phyloP scores from a whole-genome alignment of 2,113 vertebrate species.

The Opisthocomus hoazin region DNA sequence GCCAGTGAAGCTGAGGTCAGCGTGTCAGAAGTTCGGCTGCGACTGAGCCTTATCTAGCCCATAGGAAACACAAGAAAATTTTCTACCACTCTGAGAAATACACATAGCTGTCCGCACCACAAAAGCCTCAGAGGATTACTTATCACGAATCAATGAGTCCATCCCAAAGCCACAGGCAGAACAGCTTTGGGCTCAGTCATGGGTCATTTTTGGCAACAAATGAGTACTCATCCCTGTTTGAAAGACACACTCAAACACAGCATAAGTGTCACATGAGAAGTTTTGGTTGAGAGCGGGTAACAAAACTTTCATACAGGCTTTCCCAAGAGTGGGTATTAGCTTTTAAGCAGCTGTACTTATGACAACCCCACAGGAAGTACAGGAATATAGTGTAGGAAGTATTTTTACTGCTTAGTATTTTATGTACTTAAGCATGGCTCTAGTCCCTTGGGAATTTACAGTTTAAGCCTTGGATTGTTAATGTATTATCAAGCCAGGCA shows the following conservation, averaged over 20 bases:
- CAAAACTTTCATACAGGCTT: neutral
- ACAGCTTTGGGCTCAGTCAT: neutral
- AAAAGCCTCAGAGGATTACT: neutral
- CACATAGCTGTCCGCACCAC: neutral
- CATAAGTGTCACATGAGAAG: neutral
- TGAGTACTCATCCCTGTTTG: neutral
- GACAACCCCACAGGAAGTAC: neutral
- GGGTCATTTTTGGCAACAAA: neutral
- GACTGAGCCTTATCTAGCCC: neutral
- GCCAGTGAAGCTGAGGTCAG: neutral
- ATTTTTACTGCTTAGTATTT: neutral
- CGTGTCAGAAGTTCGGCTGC: neutral
- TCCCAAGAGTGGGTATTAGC: neutral
- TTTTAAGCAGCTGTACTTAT: neutral
- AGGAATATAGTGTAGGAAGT: neutral
- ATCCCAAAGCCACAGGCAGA: neutral
- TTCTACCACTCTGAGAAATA: neutral
- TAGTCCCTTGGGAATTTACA: neutral
- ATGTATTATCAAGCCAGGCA: neutral
- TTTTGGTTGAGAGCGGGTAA: neutral
- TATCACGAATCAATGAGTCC: neutral
- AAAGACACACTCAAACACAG: neutral
- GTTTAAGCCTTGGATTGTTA: neutral
- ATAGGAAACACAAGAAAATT: neutral
- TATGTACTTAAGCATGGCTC: neutral